Percentiles rank a stretch among this genome's conserved stretches.
Conservation (phyloP, 2,113 vertebrate species). For the Ophthalmolycus amberensis region DNA sequence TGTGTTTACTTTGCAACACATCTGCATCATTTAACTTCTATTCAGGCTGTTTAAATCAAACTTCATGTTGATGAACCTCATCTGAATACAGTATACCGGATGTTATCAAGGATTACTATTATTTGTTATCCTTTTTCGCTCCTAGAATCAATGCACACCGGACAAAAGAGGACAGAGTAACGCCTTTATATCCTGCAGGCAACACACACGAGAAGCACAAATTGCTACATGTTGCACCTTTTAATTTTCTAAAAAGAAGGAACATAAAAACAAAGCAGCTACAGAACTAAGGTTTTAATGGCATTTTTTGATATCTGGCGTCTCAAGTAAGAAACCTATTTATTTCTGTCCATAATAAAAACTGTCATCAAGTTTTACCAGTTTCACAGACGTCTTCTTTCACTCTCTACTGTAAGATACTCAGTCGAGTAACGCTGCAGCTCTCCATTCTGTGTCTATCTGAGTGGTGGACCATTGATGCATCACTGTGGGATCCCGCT, state of each 20-base stretch:
- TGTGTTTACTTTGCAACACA: not conserved
- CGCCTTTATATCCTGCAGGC: not conserved
- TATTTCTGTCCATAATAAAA: slow-evolving; percentile 29
- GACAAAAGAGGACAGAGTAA: not conserved
- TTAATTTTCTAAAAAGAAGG: not conserved
- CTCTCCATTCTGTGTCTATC: slow-evolving; percentile 53
- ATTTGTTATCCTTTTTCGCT: not conserved
- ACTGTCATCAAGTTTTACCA: slow-evolving; percentile 13
- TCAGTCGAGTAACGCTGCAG: slow-evolving; percentile 8
- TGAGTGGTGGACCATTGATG: slow-evolving; percentile 54
- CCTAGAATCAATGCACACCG: not conserved
- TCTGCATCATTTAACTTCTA: not conserved
- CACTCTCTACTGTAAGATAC: slow-evolving; percentile 27
- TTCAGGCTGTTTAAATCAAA: not conserved
- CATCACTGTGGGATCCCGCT: slow-evolving; percentile 68
- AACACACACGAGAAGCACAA: not conserved
- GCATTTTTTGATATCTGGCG: not conserved
- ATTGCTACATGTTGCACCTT: not conserved
- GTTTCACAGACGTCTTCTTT: slow-evolving; percentile 31
- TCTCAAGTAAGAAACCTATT: not conserved
- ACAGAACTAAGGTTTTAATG: not conserved
- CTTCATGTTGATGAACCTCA: not conserved
- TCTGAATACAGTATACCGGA: not conserved
- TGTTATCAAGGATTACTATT: not conserved
- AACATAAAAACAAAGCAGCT: not conserved